Percentiles rank a stretch among this genome's conserved stretches.
phyloP scores from a whole-genome alignment of 92 coral and sea anemone species.

The Galaxea fascicularis region DNA sequence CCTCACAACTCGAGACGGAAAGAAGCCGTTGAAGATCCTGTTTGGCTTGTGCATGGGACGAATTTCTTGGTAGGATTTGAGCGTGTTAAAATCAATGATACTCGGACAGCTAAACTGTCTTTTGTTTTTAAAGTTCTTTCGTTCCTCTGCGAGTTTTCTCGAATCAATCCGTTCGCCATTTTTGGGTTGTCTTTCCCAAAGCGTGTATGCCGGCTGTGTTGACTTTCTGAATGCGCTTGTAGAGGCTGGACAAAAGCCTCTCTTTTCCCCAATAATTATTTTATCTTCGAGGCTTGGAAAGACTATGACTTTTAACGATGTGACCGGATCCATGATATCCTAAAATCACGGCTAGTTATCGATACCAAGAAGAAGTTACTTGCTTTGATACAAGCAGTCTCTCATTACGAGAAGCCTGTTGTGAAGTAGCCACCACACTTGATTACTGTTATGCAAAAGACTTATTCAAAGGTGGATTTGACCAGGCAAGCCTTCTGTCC shows the following conservation, averaged over 20 bases:
- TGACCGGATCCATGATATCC: constrained; percentile 40
- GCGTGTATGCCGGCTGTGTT: constrained; percentile 1
- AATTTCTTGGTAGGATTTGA: constrained; percentile 67
- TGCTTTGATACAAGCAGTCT: constrained; percentile 20
- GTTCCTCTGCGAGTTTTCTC: constrained; percentile 44
- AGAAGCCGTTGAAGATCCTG: constrained; percentile 91
- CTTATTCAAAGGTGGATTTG: constrained; percentile 25
- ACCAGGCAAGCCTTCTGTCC: constrained; percentile 25
- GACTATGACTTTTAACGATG: constrained; percentile 73
- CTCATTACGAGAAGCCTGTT: constrained; percentile 11
- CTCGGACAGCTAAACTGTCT: constrained; percentile 84
- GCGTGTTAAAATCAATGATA: constrained; percentile 80
- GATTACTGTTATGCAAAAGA: constrained; percentile 47
- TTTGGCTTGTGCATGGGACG: constrained; percentile 75
- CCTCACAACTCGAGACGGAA: constrained; percentile 85
- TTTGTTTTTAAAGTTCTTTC: constrained; percentile 46
- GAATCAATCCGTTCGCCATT: constrained; percentile 44
- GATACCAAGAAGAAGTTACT: background rate
- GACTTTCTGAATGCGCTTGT: constrained; percentile 22
- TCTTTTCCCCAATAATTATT: constrained; percentile 10
- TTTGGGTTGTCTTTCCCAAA: constrained; percentile 41
- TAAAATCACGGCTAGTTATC: background rate
- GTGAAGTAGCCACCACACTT: background rate
- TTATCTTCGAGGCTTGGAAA: constrained; percentile 76
- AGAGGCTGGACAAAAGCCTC: constrained; percentile 42